Evolutionary conservation across 2,113 vertebrate genomes (phyloP), one percentile per base, ranked within the genome.

Genomic region (Notiomystis cincta): DNA sequence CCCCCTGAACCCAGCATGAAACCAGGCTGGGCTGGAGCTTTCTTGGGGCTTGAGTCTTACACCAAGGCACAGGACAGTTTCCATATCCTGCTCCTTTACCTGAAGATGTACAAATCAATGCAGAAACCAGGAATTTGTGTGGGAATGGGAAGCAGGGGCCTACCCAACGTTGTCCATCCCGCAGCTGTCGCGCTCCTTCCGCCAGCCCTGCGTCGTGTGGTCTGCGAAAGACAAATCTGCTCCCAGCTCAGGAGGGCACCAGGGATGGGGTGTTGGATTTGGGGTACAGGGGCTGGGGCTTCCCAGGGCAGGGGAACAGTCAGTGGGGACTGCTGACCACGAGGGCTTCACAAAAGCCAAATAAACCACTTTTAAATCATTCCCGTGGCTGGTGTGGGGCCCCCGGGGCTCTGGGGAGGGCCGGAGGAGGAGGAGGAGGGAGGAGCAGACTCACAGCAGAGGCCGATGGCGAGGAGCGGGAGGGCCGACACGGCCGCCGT

Each of bases 161-260:
- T 77, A 97, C 96, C 94, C 71, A 5, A 5, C 56, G 24, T 44
- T 35, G 37, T 82, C 79, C 1, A 0, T 3, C 17, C 48, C 45
- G 0, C 1, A 3, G 19, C 11, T 4, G 3, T 69, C 25, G 0
- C 0, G 0, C 6, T 64, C 40, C 40, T 82, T 30, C 65, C 0
- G 9, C 40, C 37, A 13, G 2, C 79, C 53, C 62, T 95, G 94
- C 0, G 44, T 90, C 0, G 28, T 77, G 38, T 92, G 95, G 72
- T 86, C 66, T 93, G 85, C 0, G 4, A 48, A 42, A 40, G 71
- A 80, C 28, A 72, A 48, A 35, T 27, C 22, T 37, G 31, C 21
- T 31, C 33, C 50, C 23, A 22, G 47, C 2, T 2, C 38, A 9
- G 51, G 12, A 65, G 33, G 89, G 35, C 60, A 25, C 31, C 10